These are phyloP conservation scores for Dolichotis patagonum DNA, from an alignment of 2,113 vertebrate genomes.

Conservation along the genomic window DNA sequence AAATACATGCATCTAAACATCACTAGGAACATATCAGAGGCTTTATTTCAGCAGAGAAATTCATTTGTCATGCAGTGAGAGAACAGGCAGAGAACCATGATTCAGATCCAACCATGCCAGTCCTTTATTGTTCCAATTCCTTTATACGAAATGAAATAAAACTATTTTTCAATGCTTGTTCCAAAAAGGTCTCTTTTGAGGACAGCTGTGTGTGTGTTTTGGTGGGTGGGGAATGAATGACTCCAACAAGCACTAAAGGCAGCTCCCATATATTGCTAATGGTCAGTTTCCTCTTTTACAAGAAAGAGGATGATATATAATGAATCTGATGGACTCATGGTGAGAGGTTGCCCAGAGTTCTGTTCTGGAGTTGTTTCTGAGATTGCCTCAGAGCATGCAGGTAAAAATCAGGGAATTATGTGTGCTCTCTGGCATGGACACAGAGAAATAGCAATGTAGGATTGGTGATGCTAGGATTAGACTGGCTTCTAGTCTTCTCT, in stretches of 20 bases:
- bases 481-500: neutral
- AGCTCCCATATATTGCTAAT: neutral
- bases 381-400: neutral
- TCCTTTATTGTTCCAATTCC: neutral
- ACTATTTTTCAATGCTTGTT: neutral
- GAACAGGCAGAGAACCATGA: neutral
- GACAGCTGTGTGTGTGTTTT: neutral
- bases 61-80: neutral
- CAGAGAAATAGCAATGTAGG: neutral
- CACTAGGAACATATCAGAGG: neutral
- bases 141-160: conserved; percentile 12
- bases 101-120: neutral
- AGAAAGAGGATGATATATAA: neutral
- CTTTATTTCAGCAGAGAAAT: neutral
- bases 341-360: neutral
- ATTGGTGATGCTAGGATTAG: neutral
- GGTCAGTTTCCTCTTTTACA: neutral
- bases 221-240: neutral
- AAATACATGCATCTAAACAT: neutral
- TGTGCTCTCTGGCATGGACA: neutral
- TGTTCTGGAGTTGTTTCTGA: neutral
- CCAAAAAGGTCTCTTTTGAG: neutral
- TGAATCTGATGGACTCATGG: neutral
- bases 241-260: neutral
- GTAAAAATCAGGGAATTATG: neutral